Evolutionary conservation across 1,140 invertebrate species (phyloP).

Genomic region (Amphibalanus amphitrite): DNA sequence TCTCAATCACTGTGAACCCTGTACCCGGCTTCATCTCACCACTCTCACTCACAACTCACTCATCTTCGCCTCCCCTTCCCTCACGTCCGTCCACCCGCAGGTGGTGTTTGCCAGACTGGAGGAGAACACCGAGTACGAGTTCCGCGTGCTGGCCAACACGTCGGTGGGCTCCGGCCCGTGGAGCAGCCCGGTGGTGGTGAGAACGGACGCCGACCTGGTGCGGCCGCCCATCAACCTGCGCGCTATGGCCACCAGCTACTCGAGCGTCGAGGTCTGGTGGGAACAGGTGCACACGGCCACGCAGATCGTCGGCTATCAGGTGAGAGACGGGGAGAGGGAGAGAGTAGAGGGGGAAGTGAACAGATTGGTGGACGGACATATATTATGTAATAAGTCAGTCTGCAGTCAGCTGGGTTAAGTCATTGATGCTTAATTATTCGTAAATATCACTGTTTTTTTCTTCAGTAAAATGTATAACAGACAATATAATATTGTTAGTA

Average conservation of each 20-base stretch:
- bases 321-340: conserved; percentile 15
- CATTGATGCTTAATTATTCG: no score
- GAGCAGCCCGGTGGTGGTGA: conserved; percentile 61
- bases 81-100: no score
- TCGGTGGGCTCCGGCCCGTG: conserved; percentile 72
- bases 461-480: conserved; percentile 2
- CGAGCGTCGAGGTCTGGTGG: conserved; percentile 87
- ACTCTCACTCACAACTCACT: no score
- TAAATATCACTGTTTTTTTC: not conserved
- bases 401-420: no score
- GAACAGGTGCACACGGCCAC: conserved; percentile 70
- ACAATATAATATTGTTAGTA: no score
- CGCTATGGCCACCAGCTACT: conserved; percentile 78
- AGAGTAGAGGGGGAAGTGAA: no score
- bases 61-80: no score
- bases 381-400: no score
- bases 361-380: no score
- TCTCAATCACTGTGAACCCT: no score
- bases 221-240: conserved; percentile 74
- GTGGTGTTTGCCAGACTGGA: conserved; percentile 82
- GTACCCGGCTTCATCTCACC: no score
- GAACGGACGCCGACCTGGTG: conserved; percentile 75
- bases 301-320: conserved; percentile 66
- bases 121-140: conserved; percentile 89
- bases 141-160: conserved; percentile 81